Evolutionary conservation across 92 coral and sea anemone genomes (phyloP).

Genomic region (Epizoanthus rinbou): DNA sequence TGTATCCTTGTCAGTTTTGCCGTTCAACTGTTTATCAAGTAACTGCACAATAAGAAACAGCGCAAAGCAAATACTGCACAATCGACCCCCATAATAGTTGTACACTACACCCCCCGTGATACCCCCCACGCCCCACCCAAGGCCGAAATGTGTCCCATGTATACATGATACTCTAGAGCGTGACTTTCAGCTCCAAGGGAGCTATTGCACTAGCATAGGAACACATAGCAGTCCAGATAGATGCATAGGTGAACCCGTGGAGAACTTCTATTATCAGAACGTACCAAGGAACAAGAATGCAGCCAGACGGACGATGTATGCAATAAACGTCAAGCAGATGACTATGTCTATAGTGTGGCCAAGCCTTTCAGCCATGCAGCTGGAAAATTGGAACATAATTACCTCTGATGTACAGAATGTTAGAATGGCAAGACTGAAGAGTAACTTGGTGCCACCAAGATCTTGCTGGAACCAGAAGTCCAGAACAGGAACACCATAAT

Average conservation of each 20-base stretch:
- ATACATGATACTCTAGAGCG: slow-evolving; percentile 49
- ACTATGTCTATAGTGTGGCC: slow-evolving; percentile 59
- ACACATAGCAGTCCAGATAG: slow-evolving; percentile 49
- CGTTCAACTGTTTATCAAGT: too few relatives aligned
- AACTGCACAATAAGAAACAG: too few relatives aligned
- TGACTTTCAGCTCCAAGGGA: slow-evolving; percentile 48
- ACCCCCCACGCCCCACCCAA: slow-evolving; percentile 62
- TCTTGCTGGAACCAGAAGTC: slow-evolving; percentile 64
- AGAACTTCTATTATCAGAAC: slow-evolving; percentile 54
- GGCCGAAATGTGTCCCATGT: slow-evolving; percentile 59
- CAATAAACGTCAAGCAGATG: slow-evolving; percentile 28
- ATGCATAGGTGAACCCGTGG: slow-evolving; percentile 55
- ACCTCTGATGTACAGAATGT: slow-evolving; percentile 52
- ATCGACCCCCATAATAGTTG: slow-evolving; percentile 46
- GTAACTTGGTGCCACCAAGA: slow-evolving; percentile 53
- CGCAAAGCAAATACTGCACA: slow-evolving; percentile 17
- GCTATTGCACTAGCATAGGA: slow-evolving; percentile 52
- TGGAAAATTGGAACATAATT: slow-evolving; percentile 33
- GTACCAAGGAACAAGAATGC: slow-evolving; percentile 56
- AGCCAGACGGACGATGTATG: slow-evolving; percentile 38
- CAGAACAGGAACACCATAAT: slow-evolving; percentile 57
- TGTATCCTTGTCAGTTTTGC: background rate
- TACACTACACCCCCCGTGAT: slow-evolving; percentile 50
- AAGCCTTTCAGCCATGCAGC: slow-evolving; percentile 29
- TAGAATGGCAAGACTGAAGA: slow-evolving; percentile 47